Base-by-base conservation (phyloP, 2,888 invertebrate species). In the Drosophila pullipes region DNA sequence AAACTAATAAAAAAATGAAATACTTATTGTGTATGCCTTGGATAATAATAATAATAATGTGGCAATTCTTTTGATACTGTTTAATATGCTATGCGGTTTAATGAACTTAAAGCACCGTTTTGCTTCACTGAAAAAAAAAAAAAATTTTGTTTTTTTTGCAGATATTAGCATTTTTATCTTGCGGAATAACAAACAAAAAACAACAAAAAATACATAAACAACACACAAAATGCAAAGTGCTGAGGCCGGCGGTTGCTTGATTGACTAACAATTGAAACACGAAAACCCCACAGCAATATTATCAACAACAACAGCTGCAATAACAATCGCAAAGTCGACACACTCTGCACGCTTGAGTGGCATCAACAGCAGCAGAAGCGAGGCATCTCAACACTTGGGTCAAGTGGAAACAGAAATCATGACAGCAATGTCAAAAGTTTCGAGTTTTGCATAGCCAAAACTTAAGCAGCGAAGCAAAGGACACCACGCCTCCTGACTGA, bases 91-190 rank as follows among this genome's bases (percentile, higher is more conserved):
- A 49, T 63, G 61, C 59, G 74, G 90, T 87, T 86, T 76, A 80
- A 63, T 89, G 76, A 82, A 83, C 87, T 53, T 28, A 66, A 57
- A 59, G 30, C 59, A 55, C 62, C 68, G 57, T 70, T 81, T 81
- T 49, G 62, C 63, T 74, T 55, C 54, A 71, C 65, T 74, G 55
- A 55, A 69, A 65, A 60, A 57, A 52, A 41, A 67, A 55, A 22
- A 62, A 58, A 55, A 66, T 44, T 78, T 22, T 22, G 1, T 22
- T 62, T 74, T 50, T 72, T 79, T 89, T 92, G 74, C 91, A 92
- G 91, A 84, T 86, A 91, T 91, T 92, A 89, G 87, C 92, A 91
- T 92, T 89, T 90, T 82, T 80, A 87, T 90, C 85, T 89, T 82
- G 75, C 78, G 63, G 55, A 86, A 85, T 18, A 18, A 18, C 16